Evolutionary conservation across 2,797 vertebrate genomes (phyloP).

Genomic region (Lindbergichthys nudifrons): DNA sequence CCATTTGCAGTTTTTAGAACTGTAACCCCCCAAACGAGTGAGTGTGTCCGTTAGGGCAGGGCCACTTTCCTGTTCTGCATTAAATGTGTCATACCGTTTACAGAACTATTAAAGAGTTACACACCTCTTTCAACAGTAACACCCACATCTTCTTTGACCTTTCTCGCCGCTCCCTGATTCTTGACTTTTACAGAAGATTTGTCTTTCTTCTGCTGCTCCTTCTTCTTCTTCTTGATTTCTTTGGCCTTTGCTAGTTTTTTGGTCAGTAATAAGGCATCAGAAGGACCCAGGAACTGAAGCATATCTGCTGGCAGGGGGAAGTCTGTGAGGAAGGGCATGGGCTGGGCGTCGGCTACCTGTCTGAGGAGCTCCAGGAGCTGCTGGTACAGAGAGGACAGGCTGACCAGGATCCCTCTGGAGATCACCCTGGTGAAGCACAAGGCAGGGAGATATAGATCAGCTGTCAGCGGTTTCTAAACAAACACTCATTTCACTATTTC

Average conservation of each 20-base stretch:
- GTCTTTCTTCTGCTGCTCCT: background rate
- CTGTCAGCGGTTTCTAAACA: fast-evolving
- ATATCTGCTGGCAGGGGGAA: slow-evolving; percentile 76
- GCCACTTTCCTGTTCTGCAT: background rate
- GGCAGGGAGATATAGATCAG: background rate
- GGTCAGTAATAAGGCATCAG: slow-evolving; percentile 31
- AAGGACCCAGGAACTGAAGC: slow-evolving; percentile 64
- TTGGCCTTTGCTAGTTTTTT: background rate
- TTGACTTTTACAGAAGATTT: background rate
- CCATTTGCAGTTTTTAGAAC: background rate
- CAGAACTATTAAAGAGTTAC: background rate
- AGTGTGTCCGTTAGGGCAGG: background rate
- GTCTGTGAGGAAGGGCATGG: slow-evolving; percentile 80
- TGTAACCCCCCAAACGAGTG: too few species aligned
- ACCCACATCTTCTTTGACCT: slow-evolving; percentile 73
- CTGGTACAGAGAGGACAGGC: slow-evolving; percentile 74
- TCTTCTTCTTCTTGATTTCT: background rate
- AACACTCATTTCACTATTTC: background rate
- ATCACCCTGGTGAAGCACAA: slow-evolving; percentile 76
- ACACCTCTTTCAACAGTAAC: slow-evolving; percentile 66
- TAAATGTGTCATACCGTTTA: background rate
- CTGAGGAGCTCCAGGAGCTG: slow-evolving; percentile 62
- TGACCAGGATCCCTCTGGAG: slow-evolving; percentile 75
- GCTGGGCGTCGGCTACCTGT: slow-evolving; percentile 60
- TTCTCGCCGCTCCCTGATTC: background rate